phyloP scores from a whole-genome alignment of 1,140 invertebrate genomes.

The Drosophila sp. region DNA sequence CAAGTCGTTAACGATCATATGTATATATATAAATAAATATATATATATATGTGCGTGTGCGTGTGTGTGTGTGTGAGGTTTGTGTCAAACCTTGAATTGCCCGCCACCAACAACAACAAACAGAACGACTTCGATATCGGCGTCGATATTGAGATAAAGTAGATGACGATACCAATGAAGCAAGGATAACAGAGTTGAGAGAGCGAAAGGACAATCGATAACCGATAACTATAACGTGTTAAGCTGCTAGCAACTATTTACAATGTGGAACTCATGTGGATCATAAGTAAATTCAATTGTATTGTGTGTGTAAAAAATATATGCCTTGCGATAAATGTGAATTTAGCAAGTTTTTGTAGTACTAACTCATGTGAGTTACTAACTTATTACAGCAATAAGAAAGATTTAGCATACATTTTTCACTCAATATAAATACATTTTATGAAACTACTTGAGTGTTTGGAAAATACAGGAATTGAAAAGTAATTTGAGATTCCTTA shows the following conservation, averaged over 20 bases:
- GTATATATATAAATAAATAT: too few relatives aligned
- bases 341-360: background rate
- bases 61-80: conserved; percentile 42
- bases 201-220: conserved; percentile 10
- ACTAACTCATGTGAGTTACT: too few relatives aligned
- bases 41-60: conserved; percentile 10
- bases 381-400: too few relatives aligned
- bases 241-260: conserved; percentile 9
- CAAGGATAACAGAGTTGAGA: background rate
- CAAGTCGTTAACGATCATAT: conserved; percentile 18
- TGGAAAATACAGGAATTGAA: too few relatives aligned
- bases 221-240: conserved; percentile 17
- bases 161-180: background rate
- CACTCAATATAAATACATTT: too few relatives aligned
- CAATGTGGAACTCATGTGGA: conserved; percentile 34
- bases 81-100: conserved; percentile 78
- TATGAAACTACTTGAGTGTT: too few relatives aligned
- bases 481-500: too few relatives aligned
- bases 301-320: conserved; percentile 19
- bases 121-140: background rate
- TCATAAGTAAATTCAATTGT: conserved; percentile 16
- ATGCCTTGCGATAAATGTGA: conserved; percentile 1
- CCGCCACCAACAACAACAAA: conserved; percentile 66
- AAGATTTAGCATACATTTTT: too few relatives aligned
- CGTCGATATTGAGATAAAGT: conserved; percentile 8